Evolutionary conservation across 2,888 invertebrate genomes (phyloP), one percentile per base, ranked within the genome.

Genomic region (Drosophila vallismaia): DNA sequence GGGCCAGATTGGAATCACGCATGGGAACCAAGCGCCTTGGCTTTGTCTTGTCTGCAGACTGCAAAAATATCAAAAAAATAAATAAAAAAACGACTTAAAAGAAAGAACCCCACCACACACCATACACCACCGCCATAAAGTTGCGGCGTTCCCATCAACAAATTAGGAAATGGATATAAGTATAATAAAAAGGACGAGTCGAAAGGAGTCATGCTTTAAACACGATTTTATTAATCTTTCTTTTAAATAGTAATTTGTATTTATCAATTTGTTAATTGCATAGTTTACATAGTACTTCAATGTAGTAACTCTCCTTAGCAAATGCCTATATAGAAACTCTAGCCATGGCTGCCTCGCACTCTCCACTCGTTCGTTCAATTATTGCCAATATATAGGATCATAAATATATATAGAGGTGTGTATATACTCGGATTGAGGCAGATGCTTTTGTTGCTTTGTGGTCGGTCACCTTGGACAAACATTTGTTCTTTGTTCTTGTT

Each of bases 1-100:
- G 58, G 68, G 60, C 58, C 80, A 85, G 88, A 87, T 87, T 80
- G 79, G 67, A 87, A 87, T 87, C 88, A 88, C 76, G 88, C 81
- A 87, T 88, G 88, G 88, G 88, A 88, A 87, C 88, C 79, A 79
- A 82, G 82, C 86, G 82, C 82, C 82, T 70, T 74, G 76, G 75
- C 87, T 79, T 75, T 82, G 77, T 85, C 73, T 77, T 64, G 66
- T 74, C 59, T 56, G 44, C 51, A 55, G 59, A 60, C 74, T 67
- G 68, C 68, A 75, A 52, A 63, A 53, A 64, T 36, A 36, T 36
- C 28, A 48, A 54, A 59, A 49, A 29, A 36, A 9, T 8, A 55
- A 26, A 60, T 31, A 36, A 44, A 40, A 36, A 36, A 10, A n/a
- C n/a, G 44, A 55, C 31, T 56, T 57, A 67, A 59, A 59, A 68